Percentiles rank a stretch among this genome's conserved stretches.
Conservation (phyloP, 2,113 vertebrate genomes). For the Acanthisitta chloris region DNA sequence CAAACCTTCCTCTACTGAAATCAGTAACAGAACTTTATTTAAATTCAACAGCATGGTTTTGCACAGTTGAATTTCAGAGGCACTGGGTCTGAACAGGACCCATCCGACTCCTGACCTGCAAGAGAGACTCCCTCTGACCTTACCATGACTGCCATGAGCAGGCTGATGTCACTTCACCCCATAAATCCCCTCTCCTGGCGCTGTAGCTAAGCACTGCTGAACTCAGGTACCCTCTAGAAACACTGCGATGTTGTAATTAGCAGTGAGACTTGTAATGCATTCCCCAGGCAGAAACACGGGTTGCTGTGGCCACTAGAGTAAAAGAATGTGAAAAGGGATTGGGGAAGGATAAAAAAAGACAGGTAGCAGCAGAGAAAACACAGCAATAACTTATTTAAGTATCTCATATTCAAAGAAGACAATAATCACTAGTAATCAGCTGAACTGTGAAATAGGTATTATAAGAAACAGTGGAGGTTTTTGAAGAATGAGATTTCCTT, state of each 20-base stretch:
- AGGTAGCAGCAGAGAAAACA: constrained; percentile 28
- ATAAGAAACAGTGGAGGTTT: background rate
- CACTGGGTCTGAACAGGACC: background rate
- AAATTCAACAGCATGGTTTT: background rate
- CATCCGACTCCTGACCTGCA: background rate
- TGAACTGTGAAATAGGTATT: background rate
- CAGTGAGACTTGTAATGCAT: background rate
- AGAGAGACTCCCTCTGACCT: background rate
- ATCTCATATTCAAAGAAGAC: background rate
- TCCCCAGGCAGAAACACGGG: constrained; percentile 21
- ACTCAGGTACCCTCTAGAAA: constrained; percentile 14
- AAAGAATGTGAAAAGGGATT: background rate
- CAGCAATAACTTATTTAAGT: background rate
- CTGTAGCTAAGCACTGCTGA: background rate
- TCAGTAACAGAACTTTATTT: background rate
- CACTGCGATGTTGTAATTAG: constrained; percentile 3
- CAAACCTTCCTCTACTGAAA: background rate
- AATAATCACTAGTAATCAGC: constrained; percentile 3
- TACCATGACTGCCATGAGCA: background rate
- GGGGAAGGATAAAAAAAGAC: background rate
- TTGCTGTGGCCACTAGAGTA: constrained; percentile 26
- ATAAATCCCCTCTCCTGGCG: background rate
- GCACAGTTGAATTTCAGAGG: background rate
- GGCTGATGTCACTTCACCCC: background rate
- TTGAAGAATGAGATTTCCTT: background rate